These are phyloP conservation scores for Danio tinwini DNA, from an alignment of 2,797 vertebrate genomes.

Conservation along the genomic window DNA sequence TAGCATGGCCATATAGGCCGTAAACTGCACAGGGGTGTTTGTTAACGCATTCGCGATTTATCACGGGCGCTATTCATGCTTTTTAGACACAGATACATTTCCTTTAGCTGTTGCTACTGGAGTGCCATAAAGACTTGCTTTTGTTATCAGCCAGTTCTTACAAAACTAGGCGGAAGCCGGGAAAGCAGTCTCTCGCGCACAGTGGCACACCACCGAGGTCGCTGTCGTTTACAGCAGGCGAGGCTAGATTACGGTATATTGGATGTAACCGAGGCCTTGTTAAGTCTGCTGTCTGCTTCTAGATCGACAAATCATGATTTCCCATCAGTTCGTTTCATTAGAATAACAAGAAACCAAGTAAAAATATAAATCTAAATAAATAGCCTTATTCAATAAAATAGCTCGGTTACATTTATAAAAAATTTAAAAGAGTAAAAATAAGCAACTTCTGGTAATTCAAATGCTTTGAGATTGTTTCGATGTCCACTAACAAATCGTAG, in stretches of 20 bases:
- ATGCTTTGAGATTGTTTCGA: neutral
- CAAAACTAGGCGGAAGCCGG: slow-evolving; percentile 72
- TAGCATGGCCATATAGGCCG: slow-evolving; percentile 71
- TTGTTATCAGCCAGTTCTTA: slow-evolving; percentile 74
- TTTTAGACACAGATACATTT: slow-evolving; percentile 78
- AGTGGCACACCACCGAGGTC: slow-evolving; percentile 77
- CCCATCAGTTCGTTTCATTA: neutral
- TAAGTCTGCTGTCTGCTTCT: slow-evolving; percentile 55
- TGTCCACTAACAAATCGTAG: neutral
- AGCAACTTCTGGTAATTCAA: neutral
- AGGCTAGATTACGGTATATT: slow-evolving; percentile 79
- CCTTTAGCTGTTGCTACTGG: slow-evolving; percentile 77
- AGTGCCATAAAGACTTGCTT: slow-evolving; percentile 82
- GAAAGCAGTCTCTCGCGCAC: slow-evolving; percentile 67
- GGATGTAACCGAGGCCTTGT: slow-evolving; percentile 98
- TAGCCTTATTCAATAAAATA: no score
- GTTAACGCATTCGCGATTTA: slow-evolving; percentile 75
- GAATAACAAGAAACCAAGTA: neutral
- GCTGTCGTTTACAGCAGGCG: slow-evolving; percentile 82
- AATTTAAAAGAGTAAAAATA: neutral
- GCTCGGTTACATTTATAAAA: neutral
- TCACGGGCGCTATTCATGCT: slow-evolving; percentile 75
- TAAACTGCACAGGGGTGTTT: slow-evolving; percentile 75
- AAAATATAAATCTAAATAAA: neutral
- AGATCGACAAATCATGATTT: slow-evolving; percentile 15